Percentiles rank a stretch among this genome's conserved stretches.
Conservation (phyloP, 1,140 invertebrate species). For the Euborellia annulipes region DNA sequence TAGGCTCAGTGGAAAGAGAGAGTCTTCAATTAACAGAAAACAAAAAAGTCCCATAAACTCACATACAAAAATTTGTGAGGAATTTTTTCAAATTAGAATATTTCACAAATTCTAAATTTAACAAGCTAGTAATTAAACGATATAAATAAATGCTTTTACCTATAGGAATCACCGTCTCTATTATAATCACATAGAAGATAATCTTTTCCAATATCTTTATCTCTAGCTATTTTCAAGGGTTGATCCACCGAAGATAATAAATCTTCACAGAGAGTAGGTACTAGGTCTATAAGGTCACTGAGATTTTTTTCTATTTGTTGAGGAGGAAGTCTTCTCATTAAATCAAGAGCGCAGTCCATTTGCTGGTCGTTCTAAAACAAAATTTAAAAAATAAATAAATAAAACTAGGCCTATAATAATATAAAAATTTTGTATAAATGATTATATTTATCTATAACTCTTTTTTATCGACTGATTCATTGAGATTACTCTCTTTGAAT, state of each 20-base stretch:
- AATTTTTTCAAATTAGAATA: slow-evolving; percentile 6
- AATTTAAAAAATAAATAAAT: slow-evolving; percentile 4
- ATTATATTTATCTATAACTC: no score
- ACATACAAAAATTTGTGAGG: no score
- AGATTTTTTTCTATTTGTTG: slow-evolving; percentile 99
- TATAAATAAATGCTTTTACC: slow-evolving; percentile 32
- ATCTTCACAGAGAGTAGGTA: slow-evolving; percentile 90
- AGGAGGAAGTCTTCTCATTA: slow-evolving; percentile 95
- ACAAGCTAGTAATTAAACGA: background rate
- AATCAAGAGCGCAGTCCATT: slow-evolving; percentile 95
- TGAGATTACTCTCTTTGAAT: no score
- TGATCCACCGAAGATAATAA: slow-evolving; percentile 96
- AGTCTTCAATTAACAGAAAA: no score
- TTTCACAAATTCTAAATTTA: slow-evolving; percentile 1
- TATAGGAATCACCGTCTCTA: slow-evolving; percentile 96
- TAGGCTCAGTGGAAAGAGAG: no score
- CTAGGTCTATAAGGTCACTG: slow-evolving; percentile 91
- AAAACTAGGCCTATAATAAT: no score
- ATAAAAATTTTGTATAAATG: no score
- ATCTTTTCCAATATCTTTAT: slow-evolving; percentile 87
- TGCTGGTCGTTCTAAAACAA: slow-evolving; percentile 81
- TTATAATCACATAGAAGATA: slow-evolving; percentile 99
- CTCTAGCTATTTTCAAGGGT: slow-evolving; percentile 92
- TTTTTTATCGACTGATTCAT: no score
- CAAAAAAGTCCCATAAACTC: no score